A percentile compares a stretch with the other conserved stretches of the same genome.
Evolutionary conservation across 2,113 vertebrate species (phyloP).

Genomic region (Anseranas semipalmata): DNA sequence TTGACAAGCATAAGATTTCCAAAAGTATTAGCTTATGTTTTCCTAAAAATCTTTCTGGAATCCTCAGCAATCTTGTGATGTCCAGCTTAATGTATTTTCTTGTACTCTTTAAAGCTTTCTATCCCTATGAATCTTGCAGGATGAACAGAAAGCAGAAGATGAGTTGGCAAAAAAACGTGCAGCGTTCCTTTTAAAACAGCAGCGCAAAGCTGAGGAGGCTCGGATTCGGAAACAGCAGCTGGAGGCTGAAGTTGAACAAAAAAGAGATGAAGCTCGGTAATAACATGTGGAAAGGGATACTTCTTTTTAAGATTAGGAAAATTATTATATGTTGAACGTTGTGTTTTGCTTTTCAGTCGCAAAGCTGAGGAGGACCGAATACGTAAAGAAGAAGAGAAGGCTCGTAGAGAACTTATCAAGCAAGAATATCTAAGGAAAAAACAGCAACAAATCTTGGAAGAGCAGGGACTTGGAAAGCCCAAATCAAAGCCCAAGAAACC

Average conservation of each 20-base stretch:
- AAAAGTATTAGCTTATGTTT: background rate
- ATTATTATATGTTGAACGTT: rapidly evolving
- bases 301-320: background rate
- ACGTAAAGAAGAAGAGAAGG: constrained; percentile 96
- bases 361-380: constrained; percentile 94
- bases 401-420: constrained; percentile 92
- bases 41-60: background rate
- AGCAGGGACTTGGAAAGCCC: constrained; percentile 89
- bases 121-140: constrained; percentile 68
- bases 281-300: background rate
- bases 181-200: constrained; percentile 92
- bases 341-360: constrained; percentile 72
- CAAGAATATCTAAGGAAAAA: constrained; percentile 93
- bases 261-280: constrained; percentile 92
- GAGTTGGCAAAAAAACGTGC: constrained; percentile 93
- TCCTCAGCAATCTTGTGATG: background rate
- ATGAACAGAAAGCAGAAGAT: constrained; percentile 93
- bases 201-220: constrained; percentile 93
- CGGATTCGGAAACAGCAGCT: constrained; percentile 88
- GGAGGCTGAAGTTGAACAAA: constrained; percentile 89
- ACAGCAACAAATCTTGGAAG: constrained; percentile 92
- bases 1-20: no score
- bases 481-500: constrained; percentile 82
- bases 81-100: background rate
- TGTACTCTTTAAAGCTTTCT: rapidly evolving